Percentiles rank a stretch among this genome's conserved stretches.
Evolutionary conservation across 2,113 vertebrate genomes (phyloP).

Genomic region (Cyrtonyx montezumae): DNA sequence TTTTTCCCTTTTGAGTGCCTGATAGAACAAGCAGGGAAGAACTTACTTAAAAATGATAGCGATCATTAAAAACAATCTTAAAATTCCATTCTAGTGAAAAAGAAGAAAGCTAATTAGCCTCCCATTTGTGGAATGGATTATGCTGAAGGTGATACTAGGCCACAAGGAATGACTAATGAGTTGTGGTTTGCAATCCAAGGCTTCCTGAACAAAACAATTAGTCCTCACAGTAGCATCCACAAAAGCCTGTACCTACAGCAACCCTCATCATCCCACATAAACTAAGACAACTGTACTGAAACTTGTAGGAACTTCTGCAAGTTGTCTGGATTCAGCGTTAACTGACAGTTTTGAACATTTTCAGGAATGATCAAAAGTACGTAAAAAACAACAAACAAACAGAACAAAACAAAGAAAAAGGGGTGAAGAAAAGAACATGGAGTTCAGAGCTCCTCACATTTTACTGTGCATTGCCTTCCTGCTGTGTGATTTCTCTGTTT

Average conservation of each 20-base stretch:
- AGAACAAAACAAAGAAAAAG: background rate
- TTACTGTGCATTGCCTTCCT: slow-evolving; percentile 24
- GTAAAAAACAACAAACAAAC: background rate
- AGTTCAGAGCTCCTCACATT: slow-evolving; percentile 12
- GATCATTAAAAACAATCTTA: background rate
- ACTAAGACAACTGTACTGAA: background rate
- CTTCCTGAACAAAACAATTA: background rate
- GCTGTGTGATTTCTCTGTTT: slow-evolving; percentile 40
- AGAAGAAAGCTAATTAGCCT: background rate
- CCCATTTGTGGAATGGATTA: background rate
- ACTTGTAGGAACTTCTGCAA: background rate
- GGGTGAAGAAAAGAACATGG: background rate
- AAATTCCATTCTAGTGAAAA: background rate
- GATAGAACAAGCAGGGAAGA: background rate
- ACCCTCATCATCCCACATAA: background rate
- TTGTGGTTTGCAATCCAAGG: background rate
- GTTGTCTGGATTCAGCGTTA: background rate
- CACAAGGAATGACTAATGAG: background rate
- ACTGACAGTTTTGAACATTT: slow-evolving; percentile 7
- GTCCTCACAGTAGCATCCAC: background rate
- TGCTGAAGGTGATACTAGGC: background rate
- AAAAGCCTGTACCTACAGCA: background rate
- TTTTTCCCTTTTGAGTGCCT: background rate
- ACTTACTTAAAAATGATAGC: background rate
- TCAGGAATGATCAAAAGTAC: slow-evolving; percentile 11